phyloP scores from a whole-genome alignment of 2,113 vertebrate genomes.

The Gorsachius goisagi region DNA sequence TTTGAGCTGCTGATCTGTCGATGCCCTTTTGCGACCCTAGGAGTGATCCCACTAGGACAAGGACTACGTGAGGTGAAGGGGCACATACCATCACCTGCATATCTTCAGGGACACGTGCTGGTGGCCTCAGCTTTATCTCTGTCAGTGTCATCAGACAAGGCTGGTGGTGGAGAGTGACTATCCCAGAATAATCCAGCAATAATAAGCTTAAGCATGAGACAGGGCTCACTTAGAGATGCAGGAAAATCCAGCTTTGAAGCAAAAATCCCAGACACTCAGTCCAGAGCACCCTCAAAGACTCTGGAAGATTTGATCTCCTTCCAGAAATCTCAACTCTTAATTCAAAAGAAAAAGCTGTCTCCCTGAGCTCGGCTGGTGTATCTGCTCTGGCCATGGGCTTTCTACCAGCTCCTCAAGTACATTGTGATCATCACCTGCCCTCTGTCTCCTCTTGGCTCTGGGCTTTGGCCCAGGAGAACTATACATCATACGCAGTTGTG shows the following conservation, averaged over 20 bases:
- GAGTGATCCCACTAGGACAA: not conserved
- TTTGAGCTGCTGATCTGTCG: not conserved
- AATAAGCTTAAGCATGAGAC: not conserved
- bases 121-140: constrained; percentile 2
- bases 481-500: not conserved
- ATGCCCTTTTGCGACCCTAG: not conserved
- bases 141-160: not conserved
- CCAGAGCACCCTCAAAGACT: not conserved
- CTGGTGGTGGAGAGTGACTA: not conserved
- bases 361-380: rapidly evolving
- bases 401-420: not conserved
- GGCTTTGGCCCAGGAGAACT: not conserved
- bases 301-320: not conserved
- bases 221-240: not conserved
- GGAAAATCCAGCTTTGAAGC: not conserved
- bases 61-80: not conserved
- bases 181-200: not conserved
- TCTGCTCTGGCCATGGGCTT: not conserved
- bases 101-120: not conserved
- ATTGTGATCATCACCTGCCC: not conserved
- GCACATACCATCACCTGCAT: not conserved
- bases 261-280: not conserved
- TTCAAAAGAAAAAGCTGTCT: not conserved
- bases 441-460: not conserved
- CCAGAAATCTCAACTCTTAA: not conserved